Base-by-base conservation (phyloP, 2,113 vertebrate genomes). In the Colossoma macropomum region DNA sequence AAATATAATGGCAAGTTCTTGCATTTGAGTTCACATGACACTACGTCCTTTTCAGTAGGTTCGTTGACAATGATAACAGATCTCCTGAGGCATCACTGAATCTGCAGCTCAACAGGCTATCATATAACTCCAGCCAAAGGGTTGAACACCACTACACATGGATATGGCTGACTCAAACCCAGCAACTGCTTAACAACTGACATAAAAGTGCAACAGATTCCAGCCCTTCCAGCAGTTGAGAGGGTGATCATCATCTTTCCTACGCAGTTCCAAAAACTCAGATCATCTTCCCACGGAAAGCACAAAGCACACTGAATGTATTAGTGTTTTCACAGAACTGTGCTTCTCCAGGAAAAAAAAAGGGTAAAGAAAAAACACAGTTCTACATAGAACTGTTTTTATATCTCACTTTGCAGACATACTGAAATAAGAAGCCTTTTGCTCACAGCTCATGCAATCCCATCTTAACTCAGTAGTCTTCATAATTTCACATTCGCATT, bases 231-330 rank as follows among this genome's bases (percentile, higher is more conserved):
- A 69, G 79, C 71, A 65, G 32, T 56, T 25, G 71, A 27, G 50
- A 72, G 63, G 78, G 68, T 72, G 34, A 74, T 81, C 56, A 30
- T 60, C 72, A 75, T 65, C 19, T 50, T 74, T 75, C 70, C 73
- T 50, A 60, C 27, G n/a, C 59, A 25, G 59, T 5, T 62, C 48
- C 56, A 60, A 50, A 82, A 13, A 30, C 21, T 28, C 32, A 9
- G 28, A 62, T 15, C 52, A 32, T 32, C 28, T 12, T 59, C 17
- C 27, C 23, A 75, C 32, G 23, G 16, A 63, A 25, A 76, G 54
- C 32, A 34, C 28, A 60, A 76, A 10, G 8, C 9, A 21, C 19
- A 62, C 59, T 25, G 59, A 62, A 62, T 62, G 25, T 3, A n/a
- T 38, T 38, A 69, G 65, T 4, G 7, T n/a, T 32, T 32, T 66